Conservation (phyloP, 2,888 invertebrate species). For the Drosophila merina region DNA sequence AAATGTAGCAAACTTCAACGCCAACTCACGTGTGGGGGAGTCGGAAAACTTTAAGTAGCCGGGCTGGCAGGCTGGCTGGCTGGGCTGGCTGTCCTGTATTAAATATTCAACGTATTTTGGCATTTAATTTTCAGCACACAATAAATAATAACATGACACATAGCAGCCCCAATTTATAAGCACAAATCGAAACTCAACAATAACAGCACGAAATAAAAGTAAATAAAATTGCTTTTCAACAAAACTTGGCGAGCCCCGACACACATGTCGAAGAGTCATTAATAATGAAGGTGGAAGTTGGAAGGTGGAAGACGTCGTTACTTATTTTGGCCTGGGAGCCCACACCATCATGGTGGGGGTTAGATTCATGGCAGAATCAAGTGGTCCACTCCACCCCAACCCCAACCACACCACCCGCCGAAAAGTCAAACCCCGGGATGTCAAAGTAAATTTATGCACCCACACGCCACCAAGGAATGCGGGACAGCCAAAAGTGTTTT, state of each 20-base stretch:
- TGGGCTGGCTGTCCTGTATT: conserved; percentile 44
- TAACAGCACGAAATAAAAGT: conserved; percentile 53
- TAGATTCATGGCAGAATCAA: conserved; percentile 22
- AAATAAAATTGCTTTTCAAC: conserved; percentile 73
- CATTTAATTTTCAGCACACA: conserved; percentile 72
- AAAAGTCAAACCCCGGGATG: conserved; percentile 56
- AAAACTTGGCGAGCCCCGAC: conserved; percentile 74
- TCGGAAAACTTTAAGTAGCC: conserved; percentile 44
- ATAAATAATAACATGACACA: conserved; percentile 78
- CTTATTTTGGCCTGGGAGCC: conserved; percentile 9
- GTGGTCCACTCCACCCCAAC: conserved; percentile 16
- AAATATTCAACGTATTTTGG: conserved; percentile 74
- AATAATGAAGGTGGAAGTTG: conserved; percentile 70
- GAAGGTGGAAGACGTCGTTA: conserved; percentile 47
- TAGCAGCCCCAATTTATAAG: conserved; percentile 67
- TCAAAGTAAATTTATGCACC: conserved; percentile 77
- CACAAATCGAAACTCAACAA: conserved; percentile 47
- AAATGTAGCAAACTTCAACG: conserved; percentile 42
- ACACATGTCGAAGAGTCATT: conserved; percentile 79
- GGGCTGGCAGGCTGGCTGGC: no score
- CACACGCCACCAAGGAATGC: conserved; percentile 46
- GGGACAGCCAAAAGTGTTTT: conserved; percentile 69
- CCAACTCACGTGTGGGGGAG: conserved; percentile 38
- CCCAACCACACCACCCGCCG: conserved; percentile 10
- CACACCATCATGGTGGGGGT: conserved; percentile 1